Conservation (phyloP, 2,113 vertebrate genomes). For the Pristiophorus japonicus region DNA sequence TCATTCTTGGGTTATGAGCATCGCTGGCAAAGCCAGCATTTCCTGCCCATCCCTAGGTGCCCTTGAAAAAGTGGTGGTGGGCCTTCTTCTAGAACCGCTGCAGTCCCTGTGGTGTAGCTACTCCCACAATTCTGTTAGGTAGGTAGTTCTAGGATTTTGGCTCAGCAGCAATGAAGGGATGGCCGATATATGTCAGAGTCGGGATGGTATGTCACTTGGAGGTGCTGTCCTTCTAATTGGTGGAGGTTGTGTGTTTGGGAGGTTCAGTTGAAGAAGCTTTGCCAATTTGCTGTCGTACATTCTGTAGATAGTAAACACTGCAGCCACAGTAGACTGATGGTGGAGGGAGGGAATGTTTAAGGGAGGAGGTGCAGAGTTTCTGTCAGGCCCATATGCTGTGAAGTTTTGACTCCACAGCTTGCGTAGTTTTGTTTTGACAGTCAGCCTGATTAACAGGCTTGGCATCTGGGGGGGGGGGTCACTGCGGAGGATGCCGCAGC, state of each 20-base stretch:
- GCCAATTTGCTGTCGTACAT: too few species aligned
- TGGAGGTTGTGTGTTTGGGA: not conserved
- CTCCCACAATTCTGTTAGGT: not conserved
- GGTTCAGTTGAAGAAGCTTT: too few species aligned
- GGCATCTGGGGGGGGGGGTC: not conserved
- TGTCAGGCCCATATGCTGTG: not conserved
- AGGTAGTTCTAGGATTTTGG: not conserved
- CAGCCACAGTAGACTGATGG: too few species aligned
- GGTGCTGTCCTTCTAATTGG: not conserved
- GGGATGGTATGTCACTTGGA: not conserved
- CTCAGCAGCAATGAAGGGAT: not conserved
- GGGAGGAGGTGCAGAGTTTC: not conserved
- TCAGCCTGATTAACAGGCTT: not conserved
- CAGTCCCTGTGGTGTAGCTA: not conserved
- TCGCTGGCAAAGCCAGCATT: not conserved
- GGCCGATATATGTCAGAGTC: too few species aligned
- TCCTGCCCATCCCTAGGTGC: not conserved
- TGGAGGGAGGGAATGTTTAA: too few species aligned
- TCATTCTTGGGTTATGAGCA: not conserved
- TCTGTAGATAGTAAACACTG: too few species aligned
- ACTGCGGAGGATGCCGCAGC: not conserved
- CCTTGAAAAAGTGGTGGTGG: not conserved
- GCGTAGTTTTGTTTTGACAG: not conserved
- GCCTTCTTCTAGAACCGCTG: not conserved
- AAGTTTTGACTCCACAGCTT: not conserved